These are phyloP conservation scores for Hippasteria phrygiana DNA, from an alignment of 53 echinoderm and acorn worm species.

Conservation along the genomic window DNA sequence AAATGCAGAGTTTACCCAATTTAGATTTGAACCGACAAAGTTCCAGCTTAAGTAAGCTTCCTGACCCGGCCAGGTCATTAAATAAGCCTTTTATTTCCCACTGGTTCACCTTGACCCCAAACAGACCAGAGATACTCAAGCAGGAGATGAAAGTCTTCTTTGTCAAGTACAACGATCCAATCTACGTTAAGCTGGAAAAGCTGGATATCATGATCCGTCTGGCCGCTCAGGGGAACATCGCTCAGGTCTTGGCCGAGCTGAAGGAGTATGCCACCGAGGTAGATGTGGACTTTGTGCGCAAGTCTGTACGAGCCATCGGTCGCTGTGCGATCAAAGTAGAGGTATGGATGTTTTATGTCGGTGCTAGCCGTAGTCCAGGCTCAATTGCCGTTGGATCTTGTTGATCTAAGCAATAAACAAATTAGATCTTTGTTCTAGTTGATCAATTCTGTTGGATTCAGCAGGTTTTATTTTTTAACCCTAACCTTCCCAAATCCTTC, in stretches of 20 bases:
- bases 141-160: slow-evolving; percentile 99
- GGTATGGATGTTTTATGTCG: slow-evolving; percentile 69
- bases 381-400: too few relatives aligned
- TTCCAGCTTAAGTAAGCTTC: too few relatives aligned
- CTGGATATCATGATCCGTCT: slow-evolving; percentile 99
- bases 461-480: too few relatives aligned
- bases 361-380: too few relatives aligned
- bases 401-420: too few relatives aligned
- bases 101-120: not conserved
- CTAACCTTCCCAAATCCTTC: too few relatives aligned
- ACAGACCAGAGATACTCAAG: slow-evolving; percentile 94
- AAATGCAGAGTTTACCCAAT: too few relatives aligned
- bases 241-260: slow-evolving; percentile 97
- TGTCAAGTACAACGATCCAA: slow-evolving; percentile 99
- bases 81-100: not conserved
- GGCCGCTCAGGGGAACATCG: slow-evolving; percentile 95
- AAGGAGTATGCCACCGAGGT: slow-evolving; percentile 99
- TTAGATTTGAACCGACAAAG: too few relatives aligned
- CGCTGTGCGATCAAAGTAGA: slow-evolving; percentile 99
- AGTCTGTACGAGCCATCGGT: slow-evolving; percentile 97
- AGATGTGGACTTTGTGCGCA: slow-evolving; percentile 99
- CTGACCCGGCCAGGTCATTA: too few relatives aligned
- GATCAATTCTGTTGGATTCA: too few relatives aligned
- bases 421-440: too few relatives aligned
- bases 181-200: slow-evolving; percentile 98